Evolutionary conservation across 2,113 vertebrate genomes (phyloP).

Genomic region (Glaucidium brasilianum): DNA sequence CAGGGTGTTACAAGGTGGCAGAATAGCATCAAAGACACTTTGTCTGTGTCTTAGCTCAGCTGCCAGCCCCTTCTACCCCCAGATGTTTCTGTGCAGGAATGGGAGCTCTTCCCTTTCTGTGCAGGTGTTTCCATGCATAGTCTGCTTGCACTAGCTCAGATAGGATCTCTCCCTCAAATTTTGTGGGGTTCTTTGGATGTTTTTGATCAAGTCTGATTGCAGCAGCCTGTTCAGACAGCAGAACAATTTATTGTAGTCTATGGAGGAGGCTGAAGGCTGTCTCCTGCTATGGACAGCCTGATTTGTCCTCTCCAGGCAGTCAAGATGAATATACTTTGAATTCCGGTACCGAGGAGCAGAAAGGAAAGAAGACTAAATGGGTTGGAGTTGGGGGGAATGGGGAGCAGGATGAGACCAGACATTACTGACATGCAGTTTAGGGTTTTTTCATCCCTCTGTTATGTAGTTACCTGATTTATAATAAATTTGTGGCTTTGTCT

Average conservation of each 20-base stretch:
- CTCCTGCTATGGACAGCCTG: slow-evolving; percentile 2
- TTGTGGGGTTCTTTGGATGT: neutral
- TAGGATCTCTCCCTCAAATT: neutral
- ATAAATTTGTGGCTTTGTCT: neutral
- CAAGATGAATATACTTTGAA: neutral
- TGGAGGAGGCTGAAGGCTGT: slow-evolving; percentile 30
- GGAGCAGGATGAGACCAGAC: neutral
- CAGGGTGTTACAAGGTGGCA: neutral
- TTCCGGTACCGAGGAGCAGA: neutral
- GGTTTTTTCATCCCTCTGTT: neutral
- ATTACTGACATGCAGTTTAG: neutral
- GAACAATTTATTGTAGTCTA: slow-evolving; percentile 40
- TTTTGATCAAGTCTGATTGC: slow-evolving; percentile 54
- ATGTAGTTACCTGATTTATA: accelerated
- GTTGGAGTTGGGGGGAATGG: neutral
- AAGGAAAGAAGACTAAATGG: neutral
- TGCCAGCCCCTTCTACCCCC: neutral
- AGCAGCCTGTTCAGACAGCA: slow-evolving; percentile 35
- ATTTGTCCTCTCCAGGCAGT: neutral
- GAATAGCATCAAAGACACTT: neutral
- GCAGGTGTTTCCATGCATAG: neutral
- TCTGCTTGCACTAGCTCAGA: slow-evolving; percentile 35
- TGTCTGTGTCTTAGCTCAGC: neutral
- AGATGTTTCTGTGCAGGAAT: neutral
- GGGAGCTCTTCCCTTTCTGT: neutral